Percentiles rank a stretch among this genome's conserved stretches.
phyloP scores from a whole-genome alignment of 2,797 vertebrate species.

The Syndactyla subalaris region DNA sequence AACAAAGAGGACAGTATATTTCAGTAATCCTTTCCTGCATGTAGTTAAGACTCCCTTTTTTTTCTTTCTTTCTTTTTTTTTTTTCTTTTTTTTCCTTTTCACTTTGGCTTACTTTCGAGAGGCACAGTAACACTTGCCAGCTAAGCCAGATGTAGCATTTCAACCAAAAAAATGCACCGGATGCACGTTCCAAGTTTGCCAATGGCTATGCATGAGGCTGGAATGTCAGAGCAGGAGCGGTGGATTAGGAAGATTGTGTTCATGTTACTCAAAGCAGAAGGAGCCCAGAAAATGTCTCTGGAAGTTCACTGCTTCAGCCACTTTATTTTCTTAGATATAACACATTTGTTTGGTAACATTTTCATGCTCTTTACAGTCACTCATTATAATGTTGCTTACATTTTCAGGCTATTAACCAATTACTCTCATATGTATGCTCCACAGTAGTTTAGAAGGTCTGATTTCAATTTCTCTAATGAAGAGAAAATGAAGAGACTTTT shows the following conservation, averaged over 20 bases:
- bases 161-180: slow-evolving; percentile 66
- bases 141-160: slow-evolving; percentile 69
- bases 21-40: slow-evolving; percentile 38
- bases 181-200: slow-evolving; percentile 53
- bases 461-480: background rate
- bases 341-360: background rate
- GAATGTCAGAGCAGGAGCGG: slow-evolving; percentile 31
- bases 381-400: background rate
- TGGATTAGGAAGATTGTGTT: slow-evolving; percentile 58
- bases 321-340: background rate
- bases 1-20: slow-evolving; percentile 56
- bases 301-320: slow-evolving; percentile 33
- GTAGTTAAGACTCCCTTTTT: slow-evolving; percentile 13
- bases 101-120: slow-evolving; percentile 63
- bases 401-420: slow-evolving; percentile 12
- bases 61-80: background rate
- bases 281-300: slow-evolving; percentile 49
- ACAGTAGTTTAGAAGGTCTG: background rate
- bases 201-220: slow-evolving; percentile 42
- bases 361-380: background rate
- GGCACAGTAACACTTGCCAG: slow-evolving; percentile 61
- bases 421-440: background rate
- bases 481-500: background rate
- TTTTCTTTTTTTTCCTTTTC: background rate
- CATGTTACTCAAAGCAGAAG: slow-evolving; percentile 33